A percentile compares a stretch with the other conserved stretches of the same genome.
phyloP scores from a whole-genome alignment of 2,888 invertebrate genomes.

The Ferdinandea cuprea region DNA sequence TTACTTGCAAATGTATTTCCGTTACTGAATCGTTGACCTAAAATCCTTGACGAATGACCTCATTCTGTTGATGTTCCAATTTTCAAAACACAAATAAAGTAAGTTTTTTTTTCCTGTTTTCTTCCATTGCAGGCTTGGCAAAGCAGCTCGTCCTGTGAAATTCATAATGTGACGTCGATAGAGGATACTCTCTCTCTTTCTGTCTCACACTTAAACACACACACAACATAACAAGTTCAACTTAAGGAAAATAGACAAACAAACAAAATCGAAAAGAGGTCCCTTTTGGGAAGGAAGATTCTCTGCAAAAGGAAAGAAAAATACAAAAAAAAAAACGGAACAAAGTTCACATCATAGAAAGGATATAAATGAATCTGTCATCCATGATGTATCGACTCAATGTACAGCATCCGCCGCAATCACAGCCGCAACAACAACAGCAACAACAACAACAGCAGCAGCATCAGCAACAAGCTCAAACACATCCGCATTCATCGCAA shows the following conservation, averaged over 20 bases:
- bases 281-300: conserved; percentile 42
- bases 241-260: conserved; percentile 8
- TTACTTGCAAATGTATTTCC: conserved; percentile 45
- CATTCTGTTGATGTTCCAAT: conserved; percentile 35
- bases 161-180: conserved; percentile 55
- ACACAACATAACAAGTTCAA: conserved; percentile 34
- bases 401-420: conserved; percentile 79
- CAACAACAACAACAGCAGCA: conserved; percentile 74
- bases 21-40: conserved; percentile 70
- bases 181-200: neutral
- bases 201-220: too few relatives aligned
- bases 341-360: conserved; percentile 23
- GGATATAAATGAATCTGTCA: conserved; percentile 77
- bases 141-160: conserved; percentile 22
- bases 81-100: conserved; percentile 10
- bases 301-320: conserved; percentile 33
- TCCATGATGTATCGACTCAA: conserved; percentile 82
- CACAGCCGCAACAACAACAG: conserved; percentile 76
- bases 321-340: too few relatives aligned
- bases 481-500: conserved; percentile 73
- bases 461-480: conserved; percentile 76
- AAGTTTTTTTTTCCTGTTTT: conserved; percentile 9
- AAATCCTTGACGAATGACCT: conserved; percentile 71
- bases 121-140: conserved; percentile 46
- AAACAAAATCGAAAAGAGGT: conserved; percentile 40